These are phyloP conservation scores for Acanthiza pusilla DNA, from an alignment of 2,797 vertebrate genomes.

Conservation along the genomic window DNA sequence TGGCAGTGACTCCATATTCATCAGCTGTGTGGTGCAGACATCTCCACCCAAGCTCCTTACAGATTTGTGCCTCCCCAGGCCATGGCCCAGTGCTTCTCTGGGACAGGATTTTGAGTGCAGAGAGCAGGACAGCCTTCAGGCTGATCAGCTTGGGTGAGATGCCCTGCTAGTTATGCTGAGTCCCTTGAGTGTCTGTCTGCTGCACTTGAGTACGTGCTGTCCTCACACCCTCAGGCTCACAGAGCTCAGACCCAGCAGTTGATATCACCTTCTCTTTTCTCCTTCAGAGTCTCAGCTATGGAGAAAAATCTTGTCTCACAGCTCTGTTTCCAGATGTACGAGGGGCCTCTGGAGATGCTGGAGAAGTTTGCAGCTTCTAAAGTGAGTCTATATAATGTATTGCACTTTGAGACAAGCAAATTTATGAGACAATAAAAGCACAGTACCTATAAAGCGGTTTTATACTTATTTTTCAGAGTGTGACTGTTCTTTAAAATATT, in stretches of 20 bases:
- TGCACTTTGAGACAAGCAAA: not conserved
- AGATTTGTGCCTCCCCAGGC: not conserved
- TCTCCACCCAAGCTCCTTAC: not conserved
- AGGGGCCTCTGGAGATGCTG: not conserved
- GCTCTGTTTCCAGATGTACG: not conserved
- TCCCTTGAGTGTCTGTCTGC: not conserved
- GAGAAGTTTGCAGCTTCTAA: not conserved
- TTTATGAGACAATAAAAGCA: not conserved
- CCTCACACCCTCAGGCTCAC: not conserved
- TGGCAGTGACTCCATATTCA: not conserved
- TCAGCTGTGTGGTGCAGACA: not conserved
- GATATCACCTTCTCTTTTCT: not conserved
- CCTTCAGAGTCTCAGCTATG: not conserved
- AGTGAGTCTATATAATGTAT: not conserved
- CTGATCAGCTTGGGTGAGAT: not conserved
- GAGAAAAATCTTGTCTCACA: not conserved
- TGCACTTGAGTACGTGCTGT: not conserved
- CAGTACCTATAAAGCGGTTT: not conserved
- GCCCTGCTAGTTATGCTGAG: not conserved
- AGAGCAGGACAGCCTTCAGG: not conserved
- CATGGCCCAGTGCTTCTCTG: not conserved
- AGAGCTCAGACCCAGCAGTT: not conserved
- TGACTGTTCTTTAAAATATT: slow-evolving; percentile 26
- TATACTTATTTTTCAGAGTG: not conserved
- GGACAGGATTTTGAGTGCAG: not conserved